Evolutionary conservation across 23 tunicate genomes (phyloP).

Genomic region (Halocynthia roretzi): DNA sequence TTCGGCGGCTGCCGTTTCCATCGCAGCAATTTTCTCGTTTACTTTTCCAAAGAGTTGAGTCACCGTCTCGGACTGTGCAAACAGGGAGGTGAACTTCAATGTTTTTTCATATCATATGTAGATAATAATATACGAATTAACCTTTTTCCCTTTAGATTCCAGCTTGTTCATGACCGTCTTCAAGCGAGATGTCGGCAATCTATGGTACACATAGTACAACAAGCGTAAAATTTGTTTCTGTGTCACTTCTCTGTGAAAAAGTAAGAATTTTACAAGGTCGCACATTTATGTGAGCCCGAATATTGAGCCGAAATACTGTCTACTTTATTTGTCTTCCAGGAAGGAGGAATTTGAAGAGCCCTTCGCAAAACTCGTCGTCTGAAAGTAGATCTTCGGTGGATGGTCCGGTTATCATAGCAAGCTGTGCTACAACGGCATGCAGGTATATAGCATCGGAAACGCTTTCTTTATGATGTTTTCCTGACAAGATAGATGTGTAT

Average conservation of each 20-base stretch:
- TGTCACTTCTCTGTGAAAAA: constrained; percentile 46
- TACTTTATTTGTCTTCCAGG: constrained; percentile 55
- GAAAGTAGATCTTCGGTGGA: constrained; percentile 37
- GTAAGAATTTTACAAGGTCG: neutral
- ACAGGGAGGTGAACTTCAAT: neutral
- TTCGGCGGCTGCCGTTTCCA: constrained; percentile 28
- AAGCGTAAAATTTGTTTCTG: constrained; percentile 62
- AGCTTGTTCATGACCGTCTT: constrained; percentile 31
- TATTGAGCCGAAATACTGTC: neutral
- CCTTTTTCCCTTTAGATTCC: constrained; percentile 75
- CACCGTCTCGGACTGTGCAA: constrained; percentile 45
- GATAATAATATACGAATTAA: neutral
- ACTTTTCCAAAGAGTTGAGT: constrained; percentile 29
- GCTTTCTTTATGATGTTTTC: constrained; percentile 59
- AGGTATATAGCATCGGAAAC: constrained; percentile 46
- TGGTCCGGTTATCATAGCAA: constrained; percentile 16
- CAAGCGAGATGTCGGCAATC: constrained; percentile 36
- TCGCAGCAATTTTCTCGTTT: constrained; percentile 21
- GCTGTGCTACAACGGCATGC: constrained; percentile 45
- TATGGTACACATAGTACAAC: constrained; percentile 23
- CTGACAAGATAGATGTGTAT: constrained; percentile 15
- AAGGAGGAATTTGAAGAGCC: constrained; percentile 49
- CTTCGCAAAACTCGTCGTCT: constrained; percentile 62
- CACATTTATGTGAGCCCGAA: neutral
- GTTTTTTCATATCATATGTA: neutral